Percentiles rank a stretch among this genome's conserved stretches.
These are phyloP conservation scores for Mesembrinibis cayennensis DNA, from an alignment of 2,113 vertebrate genomes.

Conservation along the genomic window DNA sequence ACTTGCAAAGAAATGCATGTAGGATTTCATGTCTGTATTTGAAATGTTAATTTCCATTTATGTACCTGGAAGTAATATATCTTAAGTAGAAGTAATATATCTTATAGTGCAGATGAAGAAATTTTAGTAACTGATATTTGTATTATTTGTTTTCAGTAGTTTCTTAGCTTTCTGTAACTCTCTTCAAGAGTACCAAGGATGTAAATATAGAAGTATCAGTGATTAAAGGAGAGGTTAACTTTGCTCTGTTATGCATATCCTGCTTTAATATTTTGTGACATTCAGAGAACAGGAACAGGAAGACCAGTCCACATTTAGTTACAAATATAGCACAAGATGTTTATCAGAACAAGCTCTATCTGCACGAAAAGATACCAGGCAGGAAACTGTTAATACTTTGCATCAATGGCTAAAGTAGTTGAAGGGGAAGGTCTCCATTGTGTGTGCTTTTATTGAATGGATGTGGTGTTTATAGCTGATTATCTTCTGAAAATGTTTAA, in stretches of 20 bases:
- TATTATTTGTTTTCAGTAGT: not conserved
- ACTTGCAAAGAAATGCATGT: not conserved
- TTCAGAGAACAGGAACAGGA: slow-evolving; percentile 71
- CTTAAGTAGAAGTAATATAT: not conserved
- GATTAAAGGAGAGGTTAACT: slow-evolving; percentile 11
- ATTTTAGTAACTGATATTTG: not conserved
- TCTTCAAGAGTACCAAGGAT: not conserved
- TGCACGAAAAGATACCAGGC: slow-evolving; percentile 70
- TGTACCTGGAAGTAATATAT: not conserved
- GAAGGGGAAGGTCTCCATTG: slow-evolving; percentile 79
- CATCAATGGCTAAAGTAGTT: slow-evolving; percentile 74
- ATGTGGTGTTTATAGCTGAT: slow-evolving; percentile 72
- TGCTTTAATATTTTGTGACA: slow-evolving; percentile 31
- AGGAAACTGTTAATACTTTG: slow-evolving; percentile 75
- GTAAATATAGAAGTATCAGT: slow-evolving; percentile 7
- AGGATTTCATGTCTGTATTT: not conserved
- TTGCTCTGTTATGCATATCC: slow-evolving; percentile 38
- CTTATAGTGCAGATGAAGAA: not conserved
- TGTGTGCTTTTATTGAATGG: slow-evolving; percentile 37
- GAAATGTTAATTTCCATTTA: not conserved
- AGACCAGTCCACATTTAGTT: slow-evolving; percentile 49
- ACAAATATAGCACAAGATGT: slow-evolving; percentile 76
- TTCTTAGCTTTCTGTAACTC: not conserved
- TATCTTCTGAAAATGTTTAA: slow-evolving; percentile 69
- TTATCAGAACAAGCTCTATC: slow-evolving; percentile 76